Conservation (phyloP, 2,888 invertebrate genomes). For the Neelides folsomi region DNA sequence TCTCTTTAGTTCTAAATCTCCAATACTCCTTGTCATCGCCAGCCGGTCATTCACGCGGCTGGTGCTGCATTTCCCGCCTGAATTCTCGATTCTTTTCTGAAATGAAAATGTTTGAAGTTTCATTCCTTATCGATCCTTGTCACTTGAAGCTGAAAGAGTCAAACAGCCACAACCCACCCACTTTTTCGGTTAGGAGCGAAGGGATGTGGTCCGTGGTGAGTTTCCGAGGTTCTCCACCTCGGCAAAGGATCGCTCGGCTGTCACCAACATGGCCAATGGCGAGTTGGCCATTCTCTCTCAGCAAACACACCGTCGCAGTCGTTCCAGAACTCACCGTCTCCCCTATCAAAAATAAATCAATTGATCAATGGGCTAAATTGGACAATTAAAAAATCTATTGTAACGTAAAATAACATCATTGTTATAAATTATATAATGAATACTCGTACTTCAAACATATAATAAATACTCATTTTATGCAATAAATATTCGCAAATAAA, state of each 20-base stretch:
- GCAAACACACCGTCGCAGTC: conserved; percentile 43
- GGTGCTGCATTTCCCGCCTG: conserved; percentile 40
- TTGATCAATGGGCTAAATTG: background rate
- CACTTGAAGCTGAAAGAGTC: background rate
- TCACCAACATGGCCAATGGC: conserved; percentile 43
- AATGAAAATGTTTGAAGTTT: background rate
- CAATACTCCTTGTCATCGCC: conserved; percentile 43
- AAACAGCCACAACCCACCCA: conserved; percentile 25
- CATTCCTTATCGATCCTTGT: background rate
- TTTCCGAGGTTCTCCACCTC: conserved; percentile 38
- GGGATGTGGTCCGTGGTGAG: conserved; percentile 42
- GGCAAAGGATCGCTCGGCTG: conserved; percentile 41
- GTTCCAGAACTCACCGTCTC: conserved; percentile 38
- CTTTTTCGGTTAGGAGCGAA: conserved; percentile 38
- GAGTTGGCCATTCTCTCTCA: conserved; percentile 40
- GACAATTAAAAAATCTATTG: background rate
- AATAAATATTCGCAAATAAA: no score
- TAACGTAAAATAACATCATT: no score
- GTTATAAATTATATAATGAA: no score
- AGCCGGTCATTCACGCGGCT: conserved; percentile 40
- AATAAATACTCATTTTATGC: no score
- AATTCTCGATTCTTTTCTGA: conserved; percentile 37
- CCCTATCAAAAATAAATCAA: conserved; percentile 2
- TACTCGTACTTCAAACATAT: no score
- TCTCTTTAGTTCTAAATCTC: conserved; percentile 42